A percentile compares a stretch with the other conserved stretches of the same genome.
Conservation (phyloP, 1,140 invertebrate species). For the Cecropterus lyciades region DNA sequence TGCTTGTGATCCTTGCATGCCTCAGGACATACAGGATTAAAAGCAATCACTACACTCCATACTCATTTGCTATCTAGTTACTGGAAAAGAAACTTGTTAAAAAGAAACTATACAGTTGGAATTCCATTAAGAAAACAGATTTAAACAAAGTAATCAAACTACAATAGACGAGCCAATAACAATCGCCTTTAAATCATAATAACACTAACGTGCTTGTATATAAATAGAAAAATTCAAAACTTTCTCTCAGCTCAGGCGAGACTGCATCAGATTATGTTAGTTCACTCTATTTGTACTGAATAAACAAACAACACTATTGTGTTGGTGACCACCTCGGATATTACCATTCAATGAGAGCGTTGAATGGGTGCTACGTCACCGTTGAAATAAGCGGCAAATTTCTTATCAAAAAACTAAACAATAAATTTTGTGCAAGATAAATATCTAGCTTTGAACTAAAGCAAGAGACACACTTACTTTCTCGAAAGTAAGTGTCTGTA, state of each 20-base stretch:
- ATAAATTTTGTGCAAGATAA: not conserved
- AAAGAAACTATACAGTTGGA: no score
- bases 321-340: constrained; percentile 34
- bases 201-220: not conserved
- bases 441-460: not conserved
- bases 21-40: no score
- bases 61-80: no score
- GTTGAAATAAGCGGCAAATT: constrained; percentile 20
- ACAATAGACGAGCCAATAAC: no score
- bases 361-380: constrained; percentile 32
- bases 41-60: no score
- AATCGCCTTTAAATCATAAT: no score
- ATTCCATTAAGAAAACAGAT: no score
- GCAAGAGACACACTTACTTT: no score
- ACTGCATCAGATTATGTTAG: constrained; percentile 35
- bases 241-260: constrained; percentile 24
- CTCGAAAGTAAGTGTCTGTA: no score
- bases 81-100: no score
- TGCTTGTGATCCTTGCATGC: no score
- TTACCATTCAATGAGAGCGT: constrained; percentile 38
- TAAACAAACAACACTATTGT: constrained; percentile 45
- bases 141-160: no score
- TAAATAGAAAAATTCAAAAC: constrained; percentile 36
- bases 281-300: constrained; percentile 40
- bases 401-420: constrained; percentile 4